Evolutionary conservation across 2,888 invertebrate species (phyloP).

Genomic region (Eristalis arbustorum): DNA sequence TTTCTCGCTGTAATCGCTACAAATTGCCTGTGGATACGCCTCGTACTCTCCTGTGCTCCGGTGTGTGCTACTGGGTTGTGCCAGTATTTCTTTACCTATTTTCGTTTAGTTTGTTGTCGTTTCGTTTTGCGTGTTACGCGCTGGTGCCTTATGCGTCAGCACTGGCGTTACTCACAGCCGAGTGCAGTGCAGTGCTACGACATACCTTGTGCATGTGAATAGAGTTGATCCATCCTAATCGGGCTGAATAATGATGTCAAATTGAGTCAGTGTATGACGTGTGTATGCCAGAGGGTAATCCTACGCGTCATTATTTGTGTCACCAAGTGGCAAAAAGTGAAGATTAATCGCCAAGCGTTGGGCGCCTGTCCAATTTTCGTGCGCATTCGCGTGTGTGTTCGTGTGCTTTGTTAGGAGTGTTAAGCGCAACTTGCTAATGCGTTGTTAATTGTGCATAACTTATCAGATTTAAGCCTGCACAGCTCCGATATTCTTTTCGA

Average conservation of each 20-base stretch:
- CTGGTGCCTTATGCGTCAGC: slow-evolving; percentile 68
- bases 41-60: not conserved
- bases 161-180: slow-evolving; percentile 21
- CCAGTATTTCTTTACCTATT: no score
- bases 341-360: slow-evolving; percentile 27
- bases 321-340: not conserved
- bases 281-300: slow-evolving; percentile 21
- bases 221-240: slow-evolving; percentile 59
- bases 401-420: slow-evolving; percentile 30
- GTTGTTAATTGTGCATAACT: not conserved
- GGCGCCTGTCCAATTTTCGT: slow-evolving; percentile 33
- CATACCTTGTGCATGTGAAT: slow-evolving; percentile 29
- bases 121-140: slow-evolving; percentile 68
- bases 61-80: slow-evolving; percentile 14
- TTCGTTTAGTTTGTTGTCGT: slow-evolving; percentile 17
- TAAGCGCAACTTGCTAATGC: slow-evolving; percentile 17
- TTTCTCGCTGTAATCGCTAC: slow-evolving; percentile 52
- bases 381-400: slow-evolving; percentile 23
- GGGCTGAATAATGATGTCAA: slow-evolving; percentile 59
- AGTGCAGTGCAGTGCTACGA: slow-evolving; percentile 21
- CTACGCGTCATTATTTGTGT: slow-evolving; percentile 16
- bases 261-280: slow-evolving; percentile 41
- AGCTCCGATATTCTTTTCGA: not conserved
- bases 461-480: not conserved
- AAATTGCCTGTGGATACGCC: slow-evolving; percentile 48